Percentiles rank a stretch among this genome's conserved stretches.
These are phyloP conservation scores for Hemiprocne comata DNA, from an alignment of 2,113 vertebrate genomes.

Conservation along the genomic window DNA sequence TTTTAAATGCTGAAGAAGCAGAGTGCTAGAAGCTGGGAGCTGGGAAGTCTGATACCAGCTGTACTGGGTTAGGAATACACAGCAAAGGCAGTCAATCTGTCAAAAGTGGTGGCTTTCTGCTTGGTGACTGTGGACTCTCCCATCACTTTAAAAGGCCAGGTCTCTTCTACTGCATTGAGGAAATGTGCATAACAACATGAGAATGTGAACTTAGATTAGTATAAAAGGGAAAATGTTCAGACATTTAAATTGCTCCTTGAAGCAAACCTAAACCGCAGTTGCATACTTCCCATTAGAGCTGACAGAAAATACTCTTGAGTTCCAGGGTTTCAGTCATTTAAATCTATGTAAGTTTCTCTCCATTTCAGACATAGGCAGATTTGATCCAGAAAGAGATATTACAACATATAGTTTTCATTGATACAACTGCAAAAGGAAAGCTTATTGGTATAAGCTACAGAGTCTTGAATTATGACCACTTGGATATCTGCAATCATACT, in stretches of 20 bases:
- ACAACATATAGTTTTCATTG: slow-evolving; percentile 9
- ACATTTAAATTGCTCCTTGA: slow-evolving; percentile 51
- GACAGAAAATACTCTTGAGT: background rate
- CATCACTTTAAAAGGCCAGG: background rate
- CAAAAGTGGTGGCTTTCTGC: background rate
- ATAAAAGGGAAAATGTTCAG: slow-evolving; percentile 31
- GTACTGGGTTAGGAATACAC: background rate
- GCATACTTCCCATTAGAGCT: background rate
- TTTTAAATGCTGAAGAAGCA: background rate
- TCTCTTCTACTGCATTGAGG: background rate
- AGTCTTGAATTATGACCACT: background rate
- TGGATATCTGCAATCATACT: background rate
- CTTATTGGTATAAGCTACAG: background rate
- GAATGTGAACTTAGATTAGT: background rate
- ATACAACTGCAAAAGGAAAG: background rate
- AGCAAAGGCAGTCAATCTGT: background rate
- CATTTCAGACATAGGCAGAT: background rate
- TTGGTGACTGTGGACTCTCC: background rate
- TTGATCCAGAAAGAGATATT: background rate
- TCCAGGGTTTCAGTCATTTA: slow-evolving; percentile 26
- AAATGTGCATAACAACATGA: background rate
- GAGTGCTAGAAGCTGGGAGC: background rate
- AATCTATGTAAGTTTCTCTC: background rate
- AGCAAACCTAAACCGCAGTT: slow-evolving; percentile 6
- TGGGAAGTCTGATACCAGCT: background rate